phyloP scores from a whole-genome alignment of 64 coral and sea anemone species.

The Actinia equina region DNA sequence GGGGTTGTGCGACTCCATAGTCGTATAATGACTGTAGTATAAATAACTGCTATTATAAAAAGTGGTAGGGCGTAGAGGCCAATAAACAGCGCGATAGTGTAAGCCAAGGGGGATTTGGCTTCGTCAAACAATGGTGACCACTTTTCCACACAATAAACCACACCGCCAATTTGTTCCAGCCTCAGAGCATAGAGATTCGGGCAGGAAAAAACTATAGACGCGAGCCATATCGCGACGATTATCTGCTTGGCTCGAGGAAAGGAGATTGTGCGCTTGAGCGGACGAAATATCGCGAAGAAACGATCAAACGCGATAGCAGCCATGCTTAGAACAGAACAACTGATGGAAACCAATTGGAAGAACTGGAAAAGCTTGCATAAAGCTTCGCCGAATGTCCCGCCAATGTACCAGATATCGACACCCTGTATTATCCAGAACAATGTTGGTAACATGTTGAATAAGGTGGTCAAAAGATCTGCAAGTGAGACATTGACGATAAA shows the following conservation, averaged over 20 bases:
- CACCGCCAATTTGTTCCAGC: neutral
- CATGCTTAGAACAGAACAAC: slow-evolving; percentile 46
- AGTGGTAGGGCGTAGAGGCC: slow-evolving; percentile 49
- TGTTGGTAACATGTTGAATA: slow-evolving; percentile 67
- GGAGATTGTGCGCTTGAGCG: slow-evolving; percentile 49
- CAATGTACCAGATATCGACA: slow-evolving; percentile 33
- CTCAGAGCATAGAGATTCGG: slow-evolving; percentile 42
- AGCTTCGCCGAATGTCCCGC: slow-evolving; percentile 35
- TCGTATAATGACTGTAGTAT: slow-evolving; percentile 44
- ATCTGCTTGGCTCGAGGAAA: slow-evolving; percentile 33
- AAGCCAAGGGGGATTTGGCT: slow-evolving; percentile 7
- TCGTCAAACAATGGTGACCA: slow-evolving; percentile 50
- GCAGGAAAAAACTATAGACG: slow-evolving; percentile 23
- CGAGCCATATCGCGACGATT: slow-evolving; percentile 22
- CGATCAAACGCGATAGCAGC: slow-evolving; percentile 59
- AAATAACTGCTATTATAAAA: slow-evolving; percentile 29
- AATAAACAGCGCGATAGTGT: slow-evolving; percentile 49
- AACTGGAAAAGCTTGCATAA: slow-evolving; percentile 54
- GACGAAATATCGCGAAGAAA: slow-evolving; percentile 54
- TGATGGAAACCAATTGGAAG: slow-evolving; percentile 31
- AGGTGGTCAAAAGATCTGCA: slow-evolving; percentile 54
- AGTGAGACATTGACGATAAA: slow-evolving; percentile 50
- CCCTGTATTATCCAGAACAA: slow-evolving; percentile 37
- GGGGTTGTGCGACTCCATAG: slow-evolving; percentile 45
- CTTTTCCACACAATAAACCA: slow-evolving; percentile 38